A percentile compares a stretch with the other conserved stretches of the same genome.
Evolutionary conservation across 2,113 vertebrate species (phyloP).

Genomic region (Epinephelus moara): DNA sequence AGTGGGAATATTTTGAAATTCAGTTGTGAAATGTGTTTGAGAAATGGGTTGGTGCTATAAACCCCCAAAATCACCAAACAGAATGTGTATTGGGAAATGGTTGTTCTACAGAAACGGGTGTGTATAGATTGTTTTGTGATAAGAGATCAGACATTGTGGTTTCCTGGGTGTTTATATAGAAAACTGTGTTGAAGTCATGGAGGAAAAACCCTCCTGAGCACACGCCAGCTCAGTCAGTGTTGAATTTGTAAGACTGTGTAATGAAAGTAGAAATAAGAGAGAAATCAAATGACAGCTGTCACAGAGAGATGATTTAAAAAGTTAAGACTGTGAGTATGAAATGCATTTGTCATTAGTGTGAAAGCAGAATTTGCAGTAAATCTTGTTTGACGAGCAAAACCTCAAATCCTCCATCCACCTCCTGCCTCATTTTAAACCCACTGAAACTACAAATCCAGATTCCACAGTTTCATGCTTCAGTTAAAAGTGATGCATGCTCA

Average conservation of each 20-base stretch:
- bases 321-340: neutral
- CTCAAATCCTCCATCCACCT: neutral
- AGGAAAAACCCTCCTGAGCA: neutral
- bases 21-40: neutral
- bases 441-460: constrained; percentile 6
- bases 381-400: neutral
- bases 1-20: neutral
- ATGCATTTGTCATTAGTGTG: neutral
- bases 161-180: neutral
- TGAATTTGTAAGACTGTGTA: neutral
- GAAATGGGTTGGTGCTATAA: neutral
- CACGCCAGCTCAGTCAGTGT: neutral
- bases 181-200: neutral
- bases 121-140: neutral
- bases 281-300: neutral
- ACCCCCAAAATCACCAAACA: neutral
- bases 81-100: neutral
- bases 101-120: no score
- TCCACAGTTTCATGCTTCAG: neutral
- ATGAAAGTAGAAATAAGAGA: neutral
- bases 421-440: neutral
- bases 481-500: neutral
- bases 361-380: neutral
- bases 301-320: neutral
- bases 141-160: neutral